Evolutionary conservation across 2,888 invertebrate species (phyloP).

Genomic region (Coecobrya sp.): DNA sequence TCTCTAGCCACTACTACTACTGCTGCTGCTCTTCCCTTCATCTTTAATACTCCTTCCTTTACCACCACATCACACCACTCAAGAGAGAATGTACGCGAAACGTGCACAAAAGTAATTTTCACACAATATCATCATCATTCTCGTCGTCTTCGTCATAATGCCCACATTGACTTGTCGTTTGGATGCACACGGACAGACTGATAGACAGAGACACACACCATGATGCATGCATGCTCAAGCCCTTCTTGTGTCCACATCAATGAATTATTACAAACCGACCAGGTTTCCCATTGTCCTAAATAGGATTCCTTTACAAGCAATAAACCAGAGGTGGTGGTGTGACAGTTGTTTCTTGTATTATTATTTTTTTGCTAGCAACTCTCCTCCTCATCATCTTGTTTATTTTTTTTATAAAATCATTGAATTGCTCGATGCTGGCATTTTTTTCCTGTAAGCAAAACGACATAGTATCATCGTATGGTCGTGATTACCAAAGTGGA

Average conservation of each 20-base stretch:
- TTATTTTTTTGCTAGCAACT: not conserved
- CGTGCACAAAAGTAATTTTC: conserved; percentile 60
- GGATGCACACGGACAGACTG: conserved; percentile 8
- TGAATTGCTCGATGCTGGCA: not conserved
- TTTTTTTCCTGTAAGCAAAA: not conserved
- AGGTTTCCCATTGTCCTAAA: conserved; percentile 42
- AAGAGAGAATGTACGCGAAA: conserved; percentile 1
- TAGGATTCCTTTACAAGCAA: conserved; percentile 46
- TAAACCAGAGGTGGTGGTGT: conserved; percentile 36
- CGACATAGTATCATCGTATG: not conserved
- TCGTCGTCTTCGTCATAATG: not conserved
- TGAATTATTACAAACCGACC: conserved; percentile 52
- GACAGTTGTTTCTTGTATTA: not conserved
- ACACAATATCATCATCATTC: conserved; percentile 51
- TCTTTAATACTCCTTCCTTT: conserved; percentile 6
- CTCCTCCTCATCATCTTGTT: conserved; percentile 7
- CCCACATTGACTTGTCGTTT: conserved; percentile 39
- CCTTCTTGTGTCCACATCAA: conserved; percentile 27
- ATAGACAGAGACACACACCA: conserved; percentile 27
- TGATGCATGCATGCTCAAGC: conserved; percentile 1
- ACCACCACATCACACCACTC: conserved; percentile 28
- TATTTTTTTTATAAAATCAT: not conserved
- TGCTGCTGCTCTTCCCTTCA: not conserved
- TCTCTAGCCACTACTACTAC: not conserved
- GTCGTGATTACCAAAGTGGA: not conserved